Percentiles rank a stretch among this genome's conserved stretches.
These are phyloP conservation scores for Artibeus jamaicensis DNA, from an alignment of 2,797 vertebrate genomes.

Conservation along the genomic window DNA sequence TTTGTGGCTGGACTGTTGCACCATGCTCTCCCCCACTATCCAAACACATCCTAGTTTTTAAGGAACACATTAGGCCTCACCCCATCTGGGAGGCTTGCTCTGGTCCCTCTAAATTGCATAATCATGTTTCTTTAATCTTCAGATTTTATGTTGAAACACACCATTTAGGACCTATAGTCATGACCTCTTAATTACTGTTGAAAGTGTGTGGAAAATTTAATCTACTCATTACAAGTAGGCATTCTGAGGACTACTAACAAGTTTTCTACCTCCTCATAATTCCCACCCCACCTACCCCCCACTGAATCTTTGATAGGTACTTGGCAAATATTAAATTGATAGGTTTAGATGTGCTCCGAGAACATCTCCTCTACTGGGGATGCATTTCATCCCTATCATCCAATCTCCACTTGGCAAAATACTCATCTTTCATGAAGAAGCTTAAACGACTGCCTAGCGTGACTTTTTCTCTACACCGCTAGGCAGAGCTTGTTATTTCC, in stretches of 20 bases:
- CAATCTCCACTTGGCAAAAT: background rate
- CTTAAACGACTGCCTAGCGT: background rate
- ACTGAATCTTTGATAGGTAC: background rate
- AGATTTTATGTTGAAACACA: background rate
- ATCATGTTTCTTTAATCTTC: background rate
- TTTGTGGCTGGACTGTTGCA: background rate
- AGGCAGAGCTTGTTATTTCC: background rate
- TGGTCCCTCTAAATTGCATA: background rate
- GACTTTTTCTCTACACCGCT: background rate
- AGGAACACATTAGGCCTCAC: background rate
- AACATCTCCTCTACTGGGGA: background rate
- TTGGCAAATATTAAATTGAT: background rate
- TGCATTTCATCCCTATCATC: background rate
- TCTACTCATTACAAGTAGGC: background rate
- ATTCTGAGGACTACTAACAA: constrained; percentile 4
- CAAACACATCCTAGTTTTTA: background rate
- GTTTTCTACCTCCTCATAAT: background rate
- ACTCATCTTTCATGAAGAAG: background rate
- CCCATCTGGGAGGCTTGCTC: background rate
- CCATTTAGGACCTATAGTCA: background rate
- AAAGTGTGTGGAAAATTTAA: background rate
- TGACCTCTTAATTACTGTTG: background rate
- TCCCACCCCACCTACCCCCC: background rate
- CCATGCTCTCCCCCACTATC: background rate
- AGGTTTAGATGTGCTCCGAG: background rate